phyloP scores from a whole-genome alignment of 1,140 invertebrate species.

The Diorhabda carinulata region DNA sequence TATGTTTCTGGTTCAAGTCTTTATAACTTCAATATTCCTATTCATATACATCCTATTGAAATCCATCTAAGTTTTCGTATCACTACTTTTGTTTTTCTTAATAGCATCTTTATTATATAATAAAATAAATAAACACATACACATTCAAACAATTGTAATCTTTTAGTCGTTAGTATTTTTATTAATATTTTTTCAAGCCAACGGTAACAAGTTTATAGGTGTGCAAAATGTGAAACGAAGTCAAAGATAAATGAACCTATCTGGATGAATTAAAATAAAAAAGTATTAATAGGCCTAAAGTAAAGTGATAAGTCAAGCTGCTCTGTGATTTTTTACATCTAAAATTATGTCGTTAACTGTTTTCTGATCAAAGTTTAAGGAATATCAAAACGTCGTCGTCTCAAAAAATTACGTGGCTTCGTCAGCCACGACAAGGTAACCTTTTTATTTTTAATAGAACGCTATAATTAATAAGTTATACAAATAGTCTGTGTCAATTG shows the following conservation, averaged over 20 bases:
- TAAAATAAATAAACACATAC: no score
- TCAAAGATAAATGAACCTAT: neutral
- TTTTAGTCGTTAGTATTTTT: no score
- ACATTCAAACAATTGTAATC: no score
- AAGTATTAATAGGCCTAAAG: neutral
- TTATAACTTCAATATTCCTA: no score
- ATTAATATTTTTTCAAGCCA: no score
- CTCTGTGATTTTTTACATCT: neutral
- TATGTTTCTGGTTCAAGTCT: no score
- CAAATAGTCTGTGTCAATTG: neutral
- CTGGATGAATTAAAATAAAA: neutral
- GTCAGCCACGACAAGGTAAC: constrained; percentile 44
- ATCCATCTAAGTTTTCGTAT: no score
- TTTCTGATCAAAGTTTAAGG: constrained; percentile 39
- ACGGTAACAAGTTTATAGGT: no score
- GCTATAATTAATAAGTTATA: neutral
- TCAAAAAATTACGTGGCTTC: constrained; percentile 44
- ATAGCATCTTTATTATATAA: no score
- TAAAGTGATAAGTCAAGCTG: neutral
- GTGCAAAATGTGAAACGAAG: neutral
- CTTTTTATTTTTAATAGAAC: neutral
- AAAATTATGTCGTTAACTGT: neutral
- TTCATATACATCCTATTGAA: no score
- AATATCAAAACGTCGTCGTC: constrained; percentile 41
- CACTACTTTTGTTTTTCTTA: no score